Percentiles rank a stretch among this genome's conserved stretches.
These are phyloP conservation scores for Sus cebifrons DNA, from an alignment of 2,797 vertebrate species.

Conservation along the genomic window DNA sequence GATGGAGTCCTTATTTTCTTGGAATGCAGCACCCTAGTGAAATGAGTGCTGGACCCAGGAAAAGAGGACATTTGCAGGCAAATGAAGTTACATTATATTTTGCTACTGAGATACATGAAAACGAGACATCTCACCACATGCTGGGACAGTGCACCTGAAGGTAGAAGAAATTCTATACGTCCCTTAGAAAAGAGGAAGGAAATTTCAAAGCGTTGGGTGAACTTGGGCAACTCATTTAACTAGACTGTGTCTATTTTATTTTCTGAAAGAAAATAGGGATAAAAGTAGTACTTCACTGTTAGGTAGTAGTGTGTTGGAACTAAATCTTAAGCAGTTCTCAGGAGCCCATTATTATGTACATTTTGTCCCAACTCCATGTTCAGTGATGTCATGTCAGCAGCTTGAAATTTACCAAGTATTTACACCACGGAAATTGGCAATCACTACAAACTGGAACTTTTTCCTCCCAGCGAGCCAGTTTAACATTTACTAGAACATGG, in stretches of 20 bases:
- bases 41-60: not conserved
- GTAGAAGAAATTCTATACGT: not conserved
- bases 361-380: not conserved
- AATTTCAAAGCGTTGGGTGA: not conserved
- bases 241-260: not conserved
- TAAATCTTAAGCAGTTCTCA: not conserved
- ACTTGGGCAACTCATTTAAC: not conserved
- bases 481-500: not conserved
- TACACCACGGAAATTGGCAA: conserved; percentile 6
- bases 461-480: not conserved
- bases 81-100: not conserved
- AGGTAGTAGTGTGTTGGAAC: not conserved
- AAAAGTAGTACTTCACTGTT: not conserved
- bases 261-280: not conserved
- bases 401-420: conserved; percentile 38
- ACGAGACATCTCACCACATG: not conserved
- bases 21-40: not conserved
- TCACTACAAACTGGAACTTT: not conserved
- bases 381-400: not conserved
- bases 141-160: not conserved
- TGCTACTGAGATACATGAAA: not conserved
- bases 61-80: not conserved
- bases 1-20: not conserved
- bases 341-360: not conserved
- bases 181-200: not conserved